phyloP scores from a whole-genome alignment of 2,888 invertebrate species.

The Orthosia incerta region DNA sequence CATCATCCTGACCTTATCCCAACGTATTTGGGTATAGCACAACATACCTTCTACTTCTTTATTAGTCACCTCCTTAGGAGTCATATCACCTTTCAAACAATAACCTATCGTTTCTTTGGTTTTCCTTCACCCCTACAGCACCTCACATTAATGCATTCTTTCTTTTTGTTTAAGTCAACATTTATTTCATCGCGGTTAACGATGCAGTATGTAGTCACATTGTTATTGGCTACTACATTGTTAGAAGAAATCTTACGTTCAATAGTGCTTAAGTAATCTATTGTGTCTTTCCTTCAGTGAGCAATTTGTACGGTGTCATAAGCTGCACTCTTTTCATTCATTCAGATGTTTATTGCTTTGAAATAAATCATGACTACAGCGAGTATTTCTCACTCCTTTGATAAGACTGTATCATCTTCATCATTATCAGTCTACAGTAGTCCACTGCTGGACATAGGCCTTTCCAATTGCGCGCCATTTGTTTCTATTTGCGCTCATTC shows the following conservation, averaged over 20 bases:
- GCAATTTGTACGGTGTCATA: constrained; percentile 58
- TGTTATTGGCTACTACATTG: constrained; percentile 14
- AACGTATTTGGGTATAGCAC: not conserved
- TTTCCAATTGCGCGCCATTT: too few species aligned
- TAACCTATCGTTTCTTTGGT: not conserved
- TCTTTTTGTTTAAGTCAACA: not conserved
- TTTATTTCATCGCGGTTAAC: constrained; percentile 4
- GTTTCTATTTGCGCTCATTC: too few species aligned
- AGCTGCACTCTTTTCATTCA: constrained; percentile 45
- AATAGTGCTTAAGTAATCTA: constrained; percentile 55
- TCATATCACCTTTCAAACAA: not conserved
- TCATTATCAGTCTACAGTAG: too few species aligned
- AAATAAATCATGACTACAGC: constrained; percentile 9
- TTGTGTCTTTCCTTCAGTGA: constrained; percentile 43
- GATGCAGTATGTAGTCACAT: constrained; percentile 4
- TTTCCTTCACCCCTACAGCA: not conserved
- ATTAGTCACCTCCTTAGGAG: not conserved
- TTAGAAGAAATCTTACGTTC: constrained; percentile 31
- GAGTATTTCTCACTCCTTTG: not conserved
- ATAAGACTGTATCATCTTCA: not conserved
- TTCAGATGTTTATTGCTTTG: constrained; percentile 34
- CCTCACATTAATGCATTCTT: not conserved
- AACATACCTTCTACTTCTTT: not conserved
- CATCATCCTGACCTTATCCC: not conserved
- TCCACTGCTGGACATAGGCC: too few species aligned